These are phyloP conservation scores for Scartelaos histophorus DNA, from an alignment of 2,113 vertebrate species.

Conservation along the genomic window DNA sequence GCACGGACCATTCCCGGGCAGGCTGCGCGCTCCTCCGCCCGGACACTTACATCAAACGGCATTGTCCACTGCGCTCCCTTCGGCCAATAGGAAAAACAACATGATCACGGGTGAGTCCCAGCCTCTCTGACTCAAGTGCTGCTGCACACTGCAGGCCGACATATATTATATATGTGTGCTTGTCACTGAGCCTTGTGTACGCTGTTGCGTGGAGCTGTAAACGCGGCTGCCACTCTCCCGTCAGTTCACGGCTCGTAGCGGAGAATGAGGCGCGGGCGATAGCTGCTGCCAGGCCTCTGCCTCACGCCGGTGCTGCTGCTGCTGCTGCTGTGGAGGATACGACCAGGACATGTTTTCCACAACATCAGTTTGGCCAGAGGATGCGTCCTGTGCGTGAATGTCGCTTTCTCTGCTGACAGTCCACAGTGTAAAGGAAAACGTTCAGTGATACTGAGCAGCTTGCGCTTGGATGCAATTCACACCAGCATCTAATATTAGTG, in stretches of 20 bases:
- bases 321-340: conserved; percentile 32
- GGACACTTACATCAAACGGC: conserved; percentile 35
- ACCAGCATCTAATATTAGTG: conserved; percentile 13
- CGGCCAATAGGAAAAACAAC: conserved; percentile 44
- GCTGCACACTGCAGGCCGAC: conserved; percentile 56
- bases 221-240: conserved; percentile 34
- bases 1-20: conserved; percentile 56
- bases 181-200: conserved; percentile 31
- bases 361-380: conserved; percentile 32
- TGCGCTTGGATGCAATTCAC: conserved; percentile 15
- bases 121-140: conserved; percentile 28
- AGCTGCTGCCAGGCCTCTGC: conserved; percentile 54
- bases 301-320: conserved; percentile 26
- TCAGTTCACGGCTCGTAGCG: conserved; percentile 22
- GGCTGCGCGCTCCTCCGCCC: conserved; percentile 51
- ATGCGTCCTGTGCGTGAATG: conserved; percentile 29
- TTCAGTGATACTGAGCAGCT: neutral
- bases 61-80: conserved; percentile 51
- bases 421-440: conserved; percentile 18
- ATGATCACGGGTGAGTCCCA: conserved; percentile 74
- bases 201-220: conserved; percentile 29
- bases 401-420: conserved; percentile 27
- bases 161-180: conserved; percentile 29
- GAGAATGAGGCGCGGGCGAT: conserved; percentile 55
- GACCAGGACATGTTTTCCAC: conserved; percentile 48